phyloP scores from a whole-genome alignment of 2,113 vertebrate species.

The Pteronura brasiliensis region DNA sequence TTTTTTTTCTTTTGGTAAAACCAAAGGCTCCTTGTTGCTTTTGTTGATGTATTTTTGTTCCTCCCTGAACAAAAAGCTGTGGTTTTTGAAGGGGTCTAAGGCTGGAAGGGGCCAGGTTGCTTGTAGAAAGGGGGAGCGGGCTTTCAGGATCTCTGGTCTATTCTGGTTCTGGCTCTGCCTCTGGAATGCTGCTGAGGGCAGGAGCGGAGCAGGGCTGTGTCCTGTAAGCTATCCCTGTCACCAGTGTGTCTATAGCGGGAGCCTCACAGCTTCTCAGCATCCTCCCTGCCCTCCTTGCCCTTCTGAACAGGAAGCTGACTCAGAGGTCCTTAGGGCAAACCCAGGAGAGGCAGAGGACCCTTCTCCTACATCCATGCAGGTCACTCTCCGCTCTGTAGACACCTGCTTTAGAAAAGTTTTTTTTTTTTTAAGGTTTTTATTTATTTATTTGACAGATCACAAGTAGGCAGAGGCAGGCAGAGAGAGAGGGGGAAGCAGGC shows the following conservation, averaged over 20 bases:
- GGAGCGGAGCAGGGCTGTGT: background rate
- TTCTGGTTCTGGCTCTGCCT: background rate
- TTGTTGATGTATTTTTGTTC: conserved; percentile 67
- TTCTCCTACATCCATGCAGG: no score
- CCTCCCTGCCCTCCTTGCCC: background rate
- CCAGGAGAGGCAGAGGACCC: background rate
- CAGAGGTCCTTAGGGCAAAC: background rate
- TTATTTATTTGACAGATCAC: no score
- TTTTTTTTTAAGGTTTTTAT: no score
- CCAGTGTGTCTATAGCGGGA: background rate
- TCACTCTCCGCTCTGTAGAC: background rate
- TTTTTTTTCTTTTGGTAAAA: conserved; percentile 42
- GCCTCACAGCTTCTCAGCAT: background rate
- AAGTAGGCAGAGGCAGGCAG: no score
- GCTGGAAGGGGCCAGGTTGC: background rate
- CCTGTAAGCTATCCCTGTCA: background rate
- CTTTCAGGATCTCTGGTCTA: background rate
- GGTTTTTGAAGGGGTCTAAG: conserved; percentile 27
- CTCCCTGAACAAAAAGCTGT: conserved; percentile 54
- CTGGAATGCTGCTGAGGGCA: background rate
- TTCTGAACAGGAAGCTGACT: background rate
- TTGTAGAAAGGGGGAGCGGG: background rate
- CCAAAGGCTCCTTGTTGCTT: conserved; percentile 60
- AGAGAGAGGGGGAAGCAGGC: no score
- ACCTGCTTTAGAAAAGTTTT: background rate